Percentiles rank a stretch among this genome's conserved stretches.
Conservation (phyloP, 2,113 vertebrate species). For the Uria aalge region DNA sequence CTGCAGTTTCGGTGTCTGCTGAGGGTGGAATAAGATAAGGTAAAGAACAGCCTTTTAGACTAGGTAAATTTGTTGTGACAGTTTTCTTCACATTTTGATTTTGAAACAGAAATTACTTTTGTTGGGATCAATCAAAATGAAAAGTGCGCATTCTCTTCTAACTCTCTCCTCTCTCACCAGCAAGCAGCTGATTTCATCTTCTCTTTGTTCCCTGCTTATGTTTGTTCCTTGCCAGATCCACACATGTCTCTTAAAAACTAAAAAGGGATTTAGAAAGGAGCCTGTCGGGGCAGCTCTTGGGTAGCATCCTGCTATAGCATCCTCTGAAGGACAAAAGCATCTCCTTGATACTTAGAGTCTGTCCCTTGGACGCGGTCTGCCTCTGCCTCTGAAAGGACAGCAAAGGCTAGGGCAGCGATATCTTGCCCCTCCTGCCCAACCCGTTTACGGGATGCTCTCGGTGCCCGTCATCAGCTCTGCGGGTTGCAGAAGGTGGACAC, state of each 20-base stretch:
- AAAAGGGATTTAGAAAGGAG: neutral
- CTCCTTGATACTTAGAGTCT: neutral
- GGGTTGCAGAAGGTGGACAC: rapidly evolving
- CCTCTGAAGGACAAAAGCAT: neutral
- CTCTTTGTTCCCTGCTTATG: neutral
- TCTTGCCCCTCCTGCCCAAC: neutral
- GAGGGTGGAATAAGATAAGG: neutral
- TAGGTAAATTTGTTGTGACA: neutral
- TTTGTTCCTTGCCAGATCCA: neutral
- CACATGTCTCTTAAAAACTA: neutral
- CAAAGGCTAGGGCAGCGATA: neutral
- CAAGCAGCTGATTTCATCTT: neutral
- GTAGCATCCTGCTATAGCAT: neutral
- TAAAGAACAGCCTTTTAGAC: neutral
- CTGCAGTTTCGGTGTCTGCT: rapidly evolving
- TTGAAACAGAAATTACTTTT: neutral
- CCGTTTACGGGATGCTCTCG: neutral
- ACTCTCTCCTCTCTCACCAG: neutral
- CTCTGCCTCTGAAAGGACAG: neutral
- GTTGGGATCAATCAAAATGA: neutral
- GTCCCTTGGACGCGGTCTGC: neutral
- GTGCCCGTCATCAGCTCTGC: neutral
- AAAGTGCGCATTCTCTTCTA: neutral
- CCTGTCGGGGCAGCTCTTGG: neutral
- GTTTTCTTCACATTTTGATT: neutral